These are phyloP conservation scores for Brachionus angularis DNA, from an alignment of 1,140 invertebrate species.

Conservation along the genomic window DNA sequence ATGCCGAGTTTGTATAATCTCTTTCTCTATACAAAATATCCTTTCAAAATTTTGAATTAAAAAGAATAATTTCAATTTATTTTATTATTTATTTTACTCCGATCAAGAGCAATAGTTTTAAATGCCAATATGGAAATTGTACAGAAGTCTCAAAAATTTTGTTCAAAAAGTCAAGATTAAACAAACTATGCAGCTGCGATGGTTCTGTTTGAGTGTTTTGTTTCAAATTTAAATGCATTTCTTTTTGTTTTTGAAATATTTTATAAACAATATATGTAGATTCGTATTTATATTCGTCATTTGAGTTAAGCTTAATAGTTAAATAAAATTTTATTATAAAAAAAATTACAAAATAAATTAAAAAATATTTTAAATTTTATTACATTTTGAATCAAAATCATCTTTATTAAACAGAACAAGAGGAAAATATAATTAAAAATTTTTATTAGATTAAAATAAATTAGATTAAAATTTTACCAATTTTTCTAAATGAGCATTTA, in stretches of 20 bases:
- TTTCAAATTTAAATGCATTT: background rate
- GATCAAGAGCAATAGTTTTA: constrained; percentile 18
- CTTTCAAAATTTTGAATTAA: background rate
- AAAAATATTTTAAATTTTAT: background rate
- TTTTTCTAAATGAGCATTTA: constrained; percentile 39
- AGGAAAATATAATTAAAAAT: background rate
- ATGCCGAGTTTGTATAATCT: constrained; percentile 15
- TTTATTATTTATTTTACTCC: constrained; percentile 27
- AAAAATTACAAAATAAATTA: background rate
- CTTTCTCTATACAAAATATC: constrained; percentile 19
- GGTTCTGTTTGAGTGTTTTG: background rate
- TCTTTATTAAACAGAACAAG: too few species aligned
- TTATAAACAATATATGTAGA: constrained; percentile 28
- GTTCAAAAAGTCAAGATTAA: constrained; percentile 5
- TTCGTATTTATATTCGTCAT: constrained; percentile 41
- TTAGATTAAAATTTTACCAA: background rate
- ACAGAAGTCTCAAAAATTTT: constrained; percentile 32
- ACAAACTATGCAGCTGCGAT: background rate
- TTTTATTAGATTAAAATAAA: background rate
- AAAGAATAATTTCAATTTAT: background rate
- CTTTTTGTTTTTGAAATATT: constrained; percentile 11
- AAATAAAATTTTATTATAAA: background rate
- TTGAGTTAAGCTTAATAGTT: constrained; percentile 9
- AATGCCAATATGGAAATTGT: constrained; percentile 9
- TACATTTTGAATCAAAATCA: constrained; percentile 36